Base-by-base conservation (phyloP, 2,797 vertebrate genomes). In the Acrocephalus scirpaceus region DNA sequence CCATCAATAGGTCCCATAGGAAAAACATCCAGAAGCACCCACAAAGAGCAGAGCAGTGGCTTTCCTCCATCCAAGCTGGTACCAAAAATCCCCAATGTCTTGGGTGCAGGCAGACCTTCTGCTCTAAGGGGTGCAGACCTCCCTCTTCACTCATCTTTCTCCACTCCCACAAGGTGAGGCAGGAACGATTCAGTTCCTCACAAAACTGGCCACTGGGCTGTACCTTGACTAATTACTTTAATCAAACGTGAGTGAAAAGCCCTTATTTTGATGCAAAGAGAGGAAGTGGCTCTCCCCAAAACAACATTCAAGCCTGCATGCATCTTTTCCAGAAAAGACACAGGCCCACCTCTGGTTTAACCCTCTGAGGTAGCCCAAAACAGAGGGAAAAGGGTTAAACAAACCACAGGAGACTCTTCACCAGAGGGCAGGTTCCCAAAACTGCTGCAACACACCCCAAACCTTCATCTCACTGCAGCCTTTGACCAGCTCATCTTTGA, bases 211-310 rank as follows among this genome's bases (percentile, higher is more conserved):
- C 64, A 32, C 18, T 40, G 48, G 32, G 18, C 8, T 29, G 2
- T 6, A 56, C 20, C 14, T 38, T 56, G 5, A 17, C 21, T 67
- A 34, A 67, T 8, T 67, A 19, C 9, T 45, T 64, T 34, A 26
- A 27, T 9, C 21, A 71, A 58, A 45, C 26, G 1, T 5, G 4
- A 67, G 50, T 11, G 4, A 8, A 56, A 69, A 84, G 9, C 8
- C 6, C 23, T 70, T 36, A 20, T 27, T 29, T 36, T 29, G 12
- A 18, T 2, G 6, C 40, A 58, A 62, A 64, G 5, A 61, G 16
- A 32, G 10, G 9, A 78, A 56, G 10, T 2, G 4, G 3, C 0
- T 10, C 34, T 23, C 11, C 5, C 4, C 6, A n/a, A 21, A 48
- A 48, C 15, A 53, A 42, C 5, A 18, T 29, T 13, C 10, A 48